These are phyloP conservation scores for Neodiprion lecontei DNA, from an alignment of 1,140 invertebrate genomes.

Conservation along the genomic window DNA sequence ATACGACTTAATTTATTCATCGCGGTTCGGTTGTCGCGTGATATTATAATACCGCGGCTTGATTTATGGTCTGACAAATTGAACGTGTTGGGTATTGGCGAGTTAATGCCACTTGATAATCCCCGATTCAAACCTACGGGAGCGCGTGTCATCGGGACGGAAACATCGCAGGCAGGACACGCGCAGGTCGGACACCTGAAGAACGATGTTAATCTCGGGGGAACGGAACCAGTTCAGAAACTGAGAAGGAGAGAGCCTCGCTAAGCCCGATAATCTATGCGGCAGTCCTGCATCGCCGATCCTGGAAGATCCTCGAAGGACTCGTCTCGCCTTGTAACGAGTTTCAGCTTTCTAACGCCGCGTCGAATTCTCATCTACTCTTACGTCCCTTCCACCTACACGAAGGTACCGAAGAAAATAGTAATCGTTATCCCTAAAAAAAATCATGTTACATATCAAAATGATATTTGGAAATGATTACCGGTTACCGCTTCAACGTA, in stretches of 20 bases:
- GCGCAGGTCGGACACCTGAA: neutral
- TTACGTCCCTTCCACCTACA: too few relatives aligned
- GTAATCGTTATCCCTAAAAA: too few relatives aligned
- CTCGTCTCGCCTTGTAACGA: neutral
- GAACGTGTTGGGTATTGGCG: neutral
- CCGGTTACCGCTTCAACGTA: too few relatives aligned
- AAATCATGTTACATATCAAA: too few relatives aligned
- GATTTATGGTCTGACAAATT: slow-evolving; percentile 2
- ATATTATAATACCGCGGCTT: neutral
- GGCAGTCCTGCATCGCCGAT: neutral
- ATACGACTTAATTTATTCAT: slow-evolving; percentile 1
- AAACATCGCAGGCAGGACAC: too few relatives aligned
- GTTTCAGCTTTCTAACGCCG: neutral
- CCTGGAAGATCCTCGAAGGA: neutral
- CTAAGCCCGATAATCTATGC: slow-evolving; percentile 1
- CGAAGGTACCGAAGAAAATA: too few relatives aligned
- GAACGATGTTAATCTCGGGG: neutral
- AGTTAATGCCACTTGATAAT: slow-evolving; percentile 7
- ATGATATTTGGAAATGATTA: too few relatives aligned
- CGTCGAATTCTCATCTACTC: too few relatives aligned
- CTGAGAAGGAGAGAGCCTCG: neutral
- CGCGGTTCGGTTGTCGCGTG: neutral
- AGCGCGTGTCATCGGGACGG: neutral
- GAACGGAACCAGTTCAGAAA: slow-evolving; percentile 1
- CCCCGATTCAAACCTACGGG: neutral